These are phyloP conservation scores for Aix galericulata DNA, from an alignment of 2,113 vertebrate genomes.

Conservation along the genomic window DNA sequence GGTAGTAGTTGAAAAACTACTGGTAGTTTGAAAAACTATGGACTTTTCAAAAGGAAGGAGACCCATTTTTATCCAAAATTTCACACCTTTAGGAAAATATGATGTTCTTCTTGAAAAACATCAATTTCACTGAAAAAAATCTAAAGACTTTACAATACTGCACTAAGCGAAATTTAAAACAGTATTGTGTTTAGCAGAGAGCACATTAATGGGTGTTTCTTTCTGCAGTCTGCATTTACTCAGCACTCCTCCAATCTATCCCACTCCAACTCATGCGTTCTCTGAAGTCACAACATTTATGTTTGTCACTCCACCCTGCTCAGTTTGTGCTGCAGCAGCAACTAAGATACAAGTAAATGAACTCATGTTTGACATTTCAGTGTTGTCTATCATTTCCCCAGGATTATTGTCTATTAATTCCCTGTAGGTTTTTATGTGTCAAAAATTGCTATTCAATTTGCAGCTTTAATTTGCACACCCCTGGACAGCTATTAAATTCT, in stretches of 20 bases:
- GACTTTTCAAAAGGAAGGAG: not conserved
- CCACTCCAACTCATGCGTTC: not conserved
- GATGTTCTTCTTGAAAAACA: not conserved
- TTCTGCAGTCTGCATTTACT: not conserved
- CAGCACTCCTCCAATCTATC: not conserved
- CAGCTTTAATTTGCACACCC: slow-evolving; percentile 4
- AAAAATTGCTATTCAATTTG: not conserved
- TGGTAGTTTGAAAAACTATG: not conserved
- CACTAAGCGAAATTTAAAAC: not conserved
- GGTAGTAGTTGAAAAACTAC: no score
- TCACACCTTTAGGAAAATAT: not conserved
- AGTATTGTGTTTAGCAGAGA: not conserved
- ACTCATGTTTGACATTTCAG: not conserved
- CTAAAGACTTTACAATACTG: not conserved
- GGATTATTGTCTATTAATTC: not conserved
- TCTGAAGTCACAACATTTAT: not conserved
- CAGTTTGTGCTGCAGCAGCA: not conserved
- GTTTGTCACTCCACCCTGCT: not conserved
- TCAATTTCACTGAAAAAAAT: not conserved
- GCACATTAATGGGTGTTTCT: not conserved
- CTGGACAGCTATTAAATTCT: slow-evolving; percentile 13
- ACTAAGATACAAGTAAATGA: fast-evolving
- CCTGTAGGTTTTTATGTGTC: not conserved
- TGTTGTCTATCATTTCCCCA: not conserved
- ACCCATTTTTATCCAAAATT: not conserved